Percentiles rank a stretch among this genome's conserved stretches.
These are phyloP conservation scores for Hippasteria phrygiana DNA, from an alignment of 53 echinoderm and acorn worm genomes.

Conservation along the genomic window DNA sequence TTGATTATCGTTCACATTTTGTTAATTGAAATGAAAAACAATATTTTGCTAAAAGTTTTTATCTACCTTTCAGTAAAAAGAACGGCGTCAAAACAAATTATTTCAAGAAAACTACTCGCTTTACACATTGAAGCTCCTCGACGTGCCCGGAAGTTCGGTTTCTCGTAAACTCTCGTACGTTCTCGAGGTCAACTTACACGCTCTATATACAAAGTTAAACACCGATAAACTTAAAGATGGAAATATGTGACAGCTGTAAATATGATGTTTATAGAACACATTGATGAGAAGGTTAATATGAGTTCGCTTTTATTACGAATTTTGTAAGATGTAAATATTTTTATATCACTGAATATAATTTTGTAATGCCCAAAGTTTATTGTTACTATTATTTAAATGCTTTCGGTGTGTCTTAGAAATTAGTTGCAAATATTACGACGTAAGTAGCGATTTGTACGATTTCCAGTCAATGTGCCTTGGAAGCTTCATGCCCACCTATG, in stretches of 20 bases:
- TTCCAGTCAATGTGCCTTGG: background rate
- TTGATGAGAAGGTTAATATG: conserved; percentile 6
- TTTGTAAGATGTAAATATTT: conserved; percentile 63
- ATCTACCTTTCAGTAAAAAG: too few species aligned
- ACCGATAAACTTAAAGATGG: background rate
- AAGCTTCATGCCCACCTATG: background rate
- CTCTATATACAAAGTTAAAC: too few species aligned
- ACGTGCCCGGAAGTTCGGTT: too few species aligned
- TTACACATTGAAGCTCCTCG: too few species aligned
- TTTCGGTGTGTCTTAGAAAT: background rate
- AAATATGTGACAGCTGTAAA: conserved; percentile 21
- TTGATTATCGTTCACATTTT: too few species aligned
- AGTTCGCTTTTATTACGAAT: conserved; percentile 32
- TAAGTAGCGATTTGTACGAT: background rate
- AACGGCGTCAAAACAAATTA: too few species aligned
- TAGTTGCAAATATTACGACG: background rate
- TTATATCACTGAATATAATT: conserved; percentile 66
- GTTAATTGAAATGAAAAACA: too few species aligned
- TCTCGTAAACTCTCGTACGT: too few species aligned
- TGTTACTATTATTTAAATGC: conserved; percentile 42
- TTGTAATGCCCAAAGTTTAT: conserved; percentile 58
- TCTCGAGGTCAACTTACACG: too few species aligned
- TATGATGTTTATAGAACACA: conserved; percentile 43
- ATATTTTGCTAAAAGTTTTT: too few species aligned
- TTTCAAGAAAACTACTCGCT: too few species aligned